phyloP scores from a whole-genome alignment of 1,140 invertebrate species.

The Bombus sibiricus region DNA sequence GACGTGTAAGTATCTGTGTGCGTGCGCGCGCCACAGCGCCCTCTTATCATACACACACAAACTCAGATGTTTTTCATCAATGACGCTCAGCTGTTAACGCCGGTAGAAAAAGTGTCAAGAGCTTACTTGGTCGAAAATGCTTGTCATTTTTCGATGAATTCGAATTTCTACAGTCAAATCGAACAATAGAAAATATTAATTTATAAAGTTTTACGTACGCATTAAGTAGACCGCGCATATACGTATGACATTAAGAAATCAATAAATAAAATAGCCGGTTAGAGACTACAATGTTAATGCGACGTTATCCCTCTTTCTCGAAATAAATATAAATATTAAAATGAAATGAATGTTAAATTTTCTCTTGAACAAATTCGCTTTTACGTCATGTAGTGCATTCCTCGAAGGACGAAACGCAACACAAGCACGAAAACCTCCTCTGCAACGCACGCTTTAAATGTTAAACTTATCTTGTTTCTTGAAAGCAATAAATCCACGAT shows the following conservation, averaged over 20 bases:
- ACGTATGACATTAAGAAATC: constrained; percentile 45
- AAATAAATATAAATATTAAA: neutral
- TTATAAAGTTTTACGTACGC: neutral
- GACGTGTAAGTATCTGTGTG: no score
- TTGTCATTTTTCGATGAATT: neutral
- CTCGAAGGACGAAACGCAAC: neutral
- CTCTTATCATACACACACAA: neutral
- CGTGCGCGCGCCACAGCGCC: neutral
- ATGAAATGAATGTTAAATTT: neutral
- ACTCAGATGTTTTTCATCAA: constrained; percentile 23
- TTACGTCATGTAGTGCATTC: neutral
- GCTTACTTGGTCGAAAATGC: neutral
- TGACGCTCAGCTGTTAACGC: constrained; percentile 47
- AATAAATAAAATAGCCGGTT: constrained; percentile 43
- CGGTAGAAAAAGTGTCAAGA: neutral
- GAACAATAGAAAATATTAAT: neutral
- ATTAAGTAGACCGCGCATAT: constrained; percentile 28
- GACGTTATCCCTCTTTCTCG: neutral
- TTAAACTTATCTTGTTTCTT: neutral
- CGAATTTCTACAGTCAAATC: neutral
- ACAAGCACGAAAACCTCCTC: neutral
- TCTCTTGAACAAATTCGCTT: neutral
- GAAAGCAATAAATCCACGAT: neutral
- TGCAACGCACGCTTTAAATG: no score
- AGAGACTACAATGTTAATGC: neutral